A percentile compares a stretch with the other conserved stretches of the same genome.
These are phyloP conservation scores for Halichondria panicea DNA, from an alignment of 37 sponge, comb jelly and placozoan species.

Conservation along the genomic window DNA sequence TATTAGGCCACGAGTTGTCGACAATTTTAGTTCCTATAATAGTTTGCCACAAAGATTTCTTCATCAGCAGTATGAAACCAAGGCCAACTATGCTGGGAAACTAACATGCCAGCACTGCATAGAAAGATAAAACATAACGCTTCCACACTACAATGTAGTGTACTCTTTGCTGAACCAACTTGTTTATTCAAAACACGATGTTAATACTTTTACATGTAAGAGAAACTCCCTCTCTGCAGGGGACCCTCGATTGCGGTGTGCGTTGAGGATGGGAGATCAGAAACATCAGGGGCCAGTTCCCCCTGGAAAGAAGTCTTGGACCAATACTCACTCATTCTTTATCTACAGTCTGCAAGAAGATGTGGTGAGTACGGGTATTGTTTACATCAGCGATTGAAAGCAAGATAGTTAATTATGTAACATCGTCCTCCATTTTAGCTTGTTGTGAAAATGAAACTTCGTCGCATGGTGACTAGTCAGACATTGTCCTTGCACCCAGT, in stretches of 20 bases:
- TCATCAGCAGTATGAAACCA: no score
- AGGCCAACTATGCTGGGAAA: no score
- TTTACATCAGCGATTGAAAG: background rate
- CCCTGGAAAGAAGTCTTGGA: constrained; percentile 9
- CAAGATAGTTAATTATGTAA: background rate
- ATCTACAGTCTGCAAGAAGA: constrained; percentile 26
- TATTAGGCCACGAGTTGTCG: no score
- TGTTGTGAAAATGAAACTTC: constrained; percentile 34
- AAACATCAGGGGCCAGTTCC: constrained; percentile 34
- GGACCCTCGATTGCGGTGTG: constrained; percentile 12
- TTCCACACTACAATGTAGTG: no score
- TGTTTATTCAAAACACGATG: no score
- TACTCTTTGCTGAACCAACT: no score
- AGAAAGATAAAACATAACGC: no score
- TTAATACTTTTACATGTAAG: no score
- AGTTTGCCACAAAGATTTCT: no score
- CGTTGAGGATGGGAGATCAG: constrained; percentile 27
- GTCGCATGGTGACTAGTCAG: constrained; percentile 9
- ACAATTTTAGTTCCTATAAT: no score
- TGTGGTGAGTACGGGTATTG: constrained; percentile 22
- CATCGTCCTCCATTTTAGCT: constrained; percentile 5
- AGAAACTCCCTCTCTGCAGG: background rate
- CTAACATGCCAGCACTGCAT: no score
- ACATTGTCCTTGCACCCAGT: constrained; percentile 33
- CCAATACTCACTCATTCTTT: constrained; percentile 33